Evolutionary conservation across 2,797 vertebrate species (phyloP).

Genomic region (Sphenopsis melanotis): DNA sequence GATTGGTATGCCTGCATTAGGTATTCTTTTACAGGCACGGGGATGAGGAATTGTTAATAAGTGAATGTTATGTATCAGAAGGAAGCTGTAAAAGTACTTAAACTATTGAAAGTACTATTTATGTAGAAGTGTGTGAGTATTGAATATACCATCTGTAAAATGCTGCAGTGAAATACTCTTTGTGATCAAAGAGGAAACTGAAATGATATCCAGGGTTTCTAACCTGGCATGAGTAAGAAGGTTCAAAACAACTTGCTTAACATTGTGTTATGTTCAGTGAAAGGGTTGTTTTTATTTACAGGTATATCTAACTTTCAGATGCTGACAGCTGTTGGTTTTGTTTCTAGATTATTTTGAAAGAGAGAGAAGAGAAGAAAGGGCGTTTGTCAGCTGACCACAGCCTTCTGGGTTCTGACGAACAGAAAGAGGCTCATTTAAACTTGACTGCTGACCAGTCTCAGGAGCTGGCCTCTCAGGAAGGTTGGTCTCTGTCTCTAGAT

Average conservation of each 20-base stretch:
- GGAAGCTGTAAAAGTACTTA: neutral
- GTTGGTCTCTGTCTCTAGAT: constrained; percentile 55
- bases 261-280: neutral
- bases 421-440: constrained; percentile 79
- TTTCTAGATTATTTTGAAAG: constrained; percentile 93
- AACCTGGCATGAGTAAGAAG: neutral
- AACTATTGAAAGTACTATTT: neutral
- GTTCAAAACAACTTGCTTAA: neutral
- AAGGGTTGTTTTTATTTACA: neutral
- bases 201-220: neutral
- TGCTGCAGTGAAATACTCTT: neutral
- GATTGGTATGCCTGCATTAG: neutral
- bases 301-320: neutral
- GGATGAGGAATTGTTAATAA: neutral
- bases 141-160: neutral
- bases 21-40: neutral
- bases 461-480: constrained; percentile 90
- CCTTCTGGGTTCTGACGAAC: constrained; percentile 83
- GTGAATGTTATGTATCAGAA: neutral
- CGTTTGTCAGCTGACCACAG: constrained; percentile 83
- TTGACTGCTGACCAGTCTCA: constrained; percentile 85
- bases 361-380: constrained; percentile 96
- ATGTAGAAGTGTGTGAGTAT: neutral
- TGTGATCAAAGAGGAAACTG: neutral
- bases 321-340: constrained; percentile 7